Base-by-base conservation (phyloP, 2,888 invertebrate genomes). In the Mythimna albipuncta region DNA sequence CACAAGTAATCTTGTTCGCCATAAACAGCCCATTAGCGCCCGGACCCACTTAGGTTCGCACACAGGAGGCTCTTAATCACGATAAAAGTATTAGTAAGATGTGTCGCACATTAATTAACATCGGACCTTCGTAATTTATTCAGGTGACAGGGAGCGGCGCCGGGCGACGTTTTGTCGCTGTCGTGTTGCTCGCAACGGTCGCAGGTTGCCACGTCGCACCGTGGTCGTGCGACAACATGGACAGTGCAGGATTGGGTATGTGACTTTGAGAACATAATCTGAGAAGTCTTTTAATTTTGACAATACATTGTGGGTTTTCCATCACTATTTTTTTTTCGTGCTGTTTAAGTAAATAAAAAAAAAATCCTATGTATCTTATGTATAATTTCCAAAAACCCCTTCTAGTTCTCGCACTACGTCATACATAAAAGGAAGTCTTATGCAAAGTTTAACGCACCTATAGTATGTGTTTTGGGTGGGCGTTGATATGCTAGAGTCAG, bases 91-190 rank as follows among this genome's bases (percentile, higher is more conserved):
- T 90, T 89, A 90, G 89, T 85, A 82, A 87, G 84, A 88, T 91
- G 88, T 89, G 90, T 91, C 88, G 89, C 89, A 91, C 94, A 93
- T 94, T 94, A 93, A 94, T 94, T 94, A 94, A 89, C 88, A 88
- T 90, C 88, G 92, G 92, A 92, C 92, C 91, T 89, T 89, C 90
- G 92, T 94, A 93, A 94, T 94, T 94, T 94, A 94, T 94, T 93
- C 93, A 94, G 90, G 93, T 93, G 94, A 92, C 93, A 89, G 88
- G 90, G 87, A 89, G 83, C 85, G 84, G 88, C 85, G 85, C 81
- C 75, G 82, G 77, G 87, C 88, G 87, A 88, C 88, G 84, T 88
- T 89, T 87, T 85, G 89, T 88, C 86, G 89, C 82, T 88, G 89
- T 87, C 75, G 82, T 69, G 77, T 84, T 62, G 62, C 59, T 58